Percentiles rank a stretch among this genome's conserved stretches.
Evolutionary conservation across 2,797 vertebrate genomes (phyloP).

Genomic region (Pseudopleuronectes americanus): DNA sequence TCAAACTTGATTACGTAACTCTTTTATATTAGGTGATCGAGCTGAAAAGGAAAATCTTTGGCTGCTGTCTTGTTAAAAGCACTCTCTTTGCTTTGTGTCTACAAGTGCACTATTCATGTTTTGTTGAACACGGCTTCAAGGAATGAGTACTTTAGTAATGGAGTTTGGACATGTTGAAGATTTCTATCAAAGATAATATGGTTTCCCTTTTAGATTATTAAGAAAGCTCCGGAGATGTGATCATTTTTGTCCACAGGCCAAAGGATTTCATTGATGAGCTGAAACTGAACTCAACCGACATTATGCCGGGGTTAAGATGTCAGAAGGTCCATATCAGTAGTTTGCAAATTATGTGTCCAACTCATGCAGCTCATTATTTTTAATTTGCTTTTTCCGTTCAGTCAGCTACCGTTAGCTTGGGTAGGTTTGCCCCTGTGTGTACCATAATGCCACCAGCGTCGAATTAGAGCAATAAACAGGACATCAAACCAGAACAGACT

Average conservation of each 20-base stretch:
- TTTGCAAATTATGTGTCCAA: background rate
- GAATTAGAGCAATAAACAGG: background rate
- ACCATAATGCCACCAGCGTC: background rate
- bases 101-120: no score
- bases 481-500: no score
- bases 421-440: background rate
- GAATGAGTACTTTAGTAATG: no score
- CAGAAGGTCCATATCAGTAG: background rate
- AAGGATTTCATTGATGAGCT: background rate
- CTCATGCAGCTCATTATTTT: conserved; percentile 9
- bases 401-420: background rate
- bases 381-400: conserved; percentile 11
- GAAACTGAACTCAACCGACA: background rate
- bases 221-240: background rate
- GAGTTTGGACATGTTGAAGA: background rate
- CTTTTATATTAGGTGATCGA: no score
- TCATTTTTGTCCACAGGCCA: background rate
- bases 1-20: no score
- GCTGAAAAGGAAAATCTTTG: no score
- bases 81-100: no score
- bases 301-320: background rate
- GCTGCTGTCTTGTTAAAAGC: no score
- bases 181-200: background rate
- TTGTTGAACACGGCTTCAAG: no score
- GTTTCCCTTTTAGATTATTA: background rate